Evolutionary conservation across 64 coral and sea anemone genomes (phyloP).

Genomic region (Catalaphyllia jardinei): DNA sequence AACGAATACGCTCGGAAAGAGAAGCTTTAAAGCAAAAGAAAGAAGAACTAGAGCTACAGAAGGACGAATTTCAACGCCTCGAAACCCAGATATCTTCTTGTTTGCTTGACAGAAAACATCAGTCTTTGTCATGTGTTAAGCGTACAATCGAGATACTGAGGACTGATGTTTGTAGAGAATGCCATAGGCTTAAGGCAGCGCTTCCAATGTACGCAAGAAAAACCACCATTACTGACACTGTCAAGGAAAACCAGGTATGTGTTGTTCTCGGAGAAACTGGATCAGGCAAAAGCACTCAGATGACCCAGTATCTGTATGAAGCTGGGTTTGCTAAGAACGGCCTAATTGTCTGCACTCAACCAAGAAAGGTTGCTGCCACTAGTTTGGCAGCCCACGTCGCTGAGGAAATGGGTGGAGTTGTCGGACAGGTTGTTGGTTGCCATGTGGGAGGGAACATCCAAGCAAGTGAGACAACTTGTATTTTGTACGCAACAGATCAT

Average conservation of each 20-base stretch:
- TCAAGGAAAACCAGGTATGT: constrained; percentile 76
- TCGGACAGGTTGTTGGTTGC: constrained; percentile 64
- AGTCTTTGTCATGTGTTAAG: constrained; percentile 18
- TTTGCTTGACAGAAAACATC: not conserved
- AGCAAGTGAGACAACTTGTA: constrained; percentile 26
- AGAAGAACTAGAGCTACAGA: constrained; percentile 59
- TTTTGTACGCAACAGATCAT: constrained; percentile 85
- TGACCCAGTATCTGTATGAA: constrained; percentile 83
- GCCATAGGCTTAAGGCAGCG: constrained; percentile 42
- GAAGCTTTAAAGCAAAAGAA: not conserved
- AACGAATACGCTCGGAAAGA: too few relatives aligned
- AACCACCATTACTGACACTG: constrained; percentile 46
- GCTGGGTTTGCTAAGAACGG: constrained; percentile 62
- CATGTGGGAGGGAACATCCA: constrained; percentile 49
- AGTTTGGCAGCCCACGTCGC: constrained; percentile 68
- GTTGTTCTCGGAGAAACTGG: constrained; percentile 88
- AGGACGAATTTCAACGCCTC: constrained; percentile 48
- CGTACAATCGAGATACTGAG: constrained; percentile 1
- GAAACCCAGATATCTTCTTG: not conserved
- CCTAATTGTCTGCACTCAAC: constrained; percentile 82
- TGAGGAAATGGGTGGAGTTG: constrained; percentile 63
- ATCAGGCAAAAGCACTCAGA: constrained; percentile 87
- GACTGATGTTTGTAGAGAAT: constrained; percentile 68
- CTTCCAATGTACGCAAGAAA: constrained; percentile 85
- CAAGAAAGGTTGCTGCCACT: constrained; percentile 84